Evolutionary conservation across 2,113 vertebrate species (phyloP).

Genomic region (Apodemus speciosus): DNA sequence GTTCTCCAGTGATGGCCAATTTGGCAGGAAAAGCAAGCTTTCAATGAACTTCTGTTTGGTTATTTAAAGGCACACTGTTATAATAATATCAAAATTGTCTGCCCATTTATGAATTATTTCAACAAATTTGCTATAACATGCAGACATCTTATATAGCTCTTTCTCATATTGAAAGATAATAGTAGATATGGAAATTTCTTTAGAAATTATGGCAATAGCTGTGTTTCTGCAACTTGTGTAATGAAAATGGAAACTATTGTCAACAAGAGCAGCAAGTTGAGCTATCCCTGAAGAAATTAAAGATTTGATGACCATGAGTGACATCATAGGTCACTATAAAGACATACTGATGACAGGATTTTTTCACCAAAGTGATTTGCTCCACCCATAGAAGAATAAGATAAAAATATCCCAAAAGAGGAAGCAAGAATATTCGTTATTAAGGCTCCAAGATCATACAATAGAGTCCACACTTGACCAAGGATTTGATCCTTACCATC

Average conservation of each 20-base stretch:
- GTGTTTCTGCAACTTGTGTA: conserved; percentile 78
- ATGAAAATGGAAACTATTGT: conserved; percentile 92
- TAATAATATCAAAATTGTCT: conserved; percentile 90
- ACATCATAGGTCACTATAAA: conserved; percentile 88
- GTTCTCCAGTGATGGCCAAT: conserved; percentile 87
- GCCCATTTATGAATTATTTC: conserved; percentile 89
- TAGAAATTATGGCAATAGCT: conserved; percentile 73
- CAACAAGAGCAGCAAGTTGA: conserved; percentile 88
- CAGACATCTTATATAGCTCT: conserved; percentile 90
- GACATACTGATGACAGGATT: conserved; percentile 90
- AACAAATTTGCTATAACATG: conserved; percentile 88
- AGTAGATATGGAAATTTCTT: conserved; percentile 82
- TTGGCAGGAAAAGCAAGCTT: conserved; percentile 90
- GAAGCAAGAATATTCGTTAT: conserved; percentile 93
- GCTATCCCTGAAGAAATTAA: conserved; percentile 89
- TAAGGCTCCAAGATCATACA: conserved; percentile 90
- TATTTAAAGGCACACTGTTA: conserved; percentile 91
- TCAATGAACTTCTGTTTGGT: conserved; percentile 88
- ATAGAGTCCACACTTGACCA: conserved; percentile 93
- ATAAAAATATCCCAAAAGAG: conserved; percentile 89
- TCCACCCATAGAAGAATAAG: conserved; percentile 89
- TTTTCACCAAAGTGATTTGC: conserved; percentile 92
- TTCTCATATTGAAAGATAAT: conserved; percentile 89
- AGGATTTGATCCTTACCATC: conserved; percentile 94
- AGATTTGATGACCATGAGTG: conserved; percentile 90